These are phyloP conservation scores for Todiramphus saurophagus DNA, from an alignment of 2,113 vertebrate genomes.

Conservation along the genomic window DNA sequence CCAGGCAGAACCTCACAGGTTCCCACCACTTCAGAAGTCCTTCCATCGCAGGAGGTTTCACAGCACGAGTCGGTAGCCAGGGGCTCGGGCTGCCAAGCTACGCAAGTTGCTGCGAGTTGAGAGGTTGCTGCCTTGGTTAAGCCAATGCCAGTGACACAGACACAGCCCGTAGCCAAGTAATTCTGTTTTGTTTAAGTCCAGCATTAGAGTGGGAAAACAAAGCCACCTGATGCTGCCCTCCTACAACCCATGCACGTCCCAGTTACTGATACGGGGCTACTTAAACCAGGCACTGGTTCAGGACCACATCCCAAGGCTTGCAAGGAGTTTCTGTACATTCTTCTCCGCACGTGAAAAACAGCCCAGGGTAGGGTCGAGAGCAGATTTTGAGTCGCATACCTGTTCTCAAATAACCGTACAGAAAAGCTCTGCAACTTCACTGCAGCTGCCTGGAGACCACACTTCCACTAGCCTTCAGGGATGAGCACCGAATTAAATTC, in stretches of 20 bases:
- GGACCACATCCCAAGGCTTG: not conserved
- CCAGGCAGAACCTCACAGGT: not conserved
- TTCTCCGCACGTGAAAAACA: not conserved
- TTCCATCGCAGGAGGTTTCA: not conserved
- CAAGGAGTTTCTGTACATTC: not conserved
- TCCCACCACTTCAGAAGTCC: not conserved
- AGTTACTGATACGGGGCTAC: not conserved
- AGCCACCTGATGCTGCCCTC: not conserved
- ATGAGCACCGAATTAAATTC: conserved; percentile 12
- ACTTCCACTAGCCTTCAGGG: not conserved
- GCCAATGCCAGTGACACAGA: not conserved
- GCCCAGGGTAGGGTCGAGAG: not conserved
- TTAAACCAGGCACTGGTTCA: not conserved
- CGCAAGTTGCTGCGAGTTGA: not conserved
- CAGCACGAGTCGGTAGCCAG: fast-evolving
- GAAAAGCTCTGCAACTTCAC: conserved; percentile 11
- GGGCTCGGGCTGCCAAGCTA: not conserved
- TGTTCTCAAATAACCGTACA: not conserved
- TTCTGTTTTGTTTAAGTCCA: not conserved
- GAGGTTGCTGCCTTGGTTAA: not conserved
- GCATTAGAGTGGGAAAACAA: not conserved
- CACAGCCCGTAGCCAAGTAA: not conserved
- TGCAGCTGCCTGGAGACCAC: conserved; percentile 1
- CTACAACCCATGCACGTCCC: fast-evolving
- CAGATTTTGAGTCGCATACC: not conserved